These are phyloP conservation scores for Octodonta nipae DNA, from an alignment of 2,888 invertebrate genomes.

Conservation along the genomic window DNA sequence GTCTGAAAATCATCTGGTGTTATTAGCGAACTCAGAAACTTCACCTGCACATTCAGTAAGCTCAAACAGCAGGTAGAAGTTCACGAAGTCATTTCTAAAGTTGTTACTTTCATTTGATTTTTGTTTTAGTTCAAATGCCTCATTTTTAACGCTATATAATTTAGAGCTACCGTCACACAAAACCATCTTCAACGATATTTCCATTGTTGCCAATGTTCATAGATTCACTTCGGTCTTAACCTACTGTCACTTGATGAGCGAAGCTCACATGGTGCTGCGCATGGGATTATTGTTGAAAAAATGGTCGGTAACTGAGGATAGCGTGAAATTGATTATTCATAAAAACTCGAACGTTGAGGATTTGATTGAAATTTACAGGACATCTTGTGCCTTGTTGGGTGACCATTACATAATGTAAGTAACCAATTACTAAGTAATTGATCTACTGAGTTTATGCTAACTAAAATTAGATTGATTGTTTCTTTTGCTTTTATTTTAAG, in stretches of 20 bases:
- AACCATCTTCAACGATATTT: constrained; percentile 55
- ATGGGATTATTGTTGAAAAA: constrained; percentile 33
- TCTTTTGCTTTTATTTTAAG: too few relatives aligned
- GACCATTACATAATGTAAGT: constrained; percentile 43
- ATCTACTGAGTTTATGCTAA: too few relatives aligned
- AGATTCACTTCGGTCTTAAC: constrained; percentile 50
- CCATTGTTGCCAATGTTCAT: constrained; percentile 51
- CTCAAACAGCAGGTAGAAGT: constrained; percentile 28
- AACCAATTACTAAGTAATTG: too few relatives aligned
- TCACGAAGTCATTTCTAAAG: background rate
- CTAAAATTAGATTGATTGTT: too few relatives aligned
- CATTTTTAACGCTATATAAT: constrained; percentile 60
- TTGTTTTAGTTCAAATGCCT: constrained; percentile 29
- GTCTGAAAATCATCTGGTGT: constrained; percentile 39
- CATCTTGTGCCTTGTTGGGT: constrained; percentile 43
- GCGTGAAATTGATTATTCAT: constrained; percentile 23
- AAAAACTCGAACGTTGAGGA: constrained; percentile 31
- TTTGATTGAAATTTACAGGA: constrained; percentile 35
- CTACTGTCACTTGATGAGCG: constrained; percentile 57
- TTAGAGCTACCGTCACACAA: constrained; percentile 50
- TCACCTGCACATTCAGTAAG: constrained; percentile 38
- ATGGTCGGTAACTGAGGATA: constrained; percentile 29
- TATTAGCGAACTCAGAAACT: constrained; percentile 45
- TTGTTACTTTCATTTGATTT: too few relatives aligned
- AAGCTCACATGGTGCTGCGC: constrained; percentile 56